A percentile compares a stretch with the other conserved stretches of the same genome.
Evolutionary conservation across 2,113 vertebrate genomes (phyloP).

Genomic region (Lamprotornis superbus): DNA sequence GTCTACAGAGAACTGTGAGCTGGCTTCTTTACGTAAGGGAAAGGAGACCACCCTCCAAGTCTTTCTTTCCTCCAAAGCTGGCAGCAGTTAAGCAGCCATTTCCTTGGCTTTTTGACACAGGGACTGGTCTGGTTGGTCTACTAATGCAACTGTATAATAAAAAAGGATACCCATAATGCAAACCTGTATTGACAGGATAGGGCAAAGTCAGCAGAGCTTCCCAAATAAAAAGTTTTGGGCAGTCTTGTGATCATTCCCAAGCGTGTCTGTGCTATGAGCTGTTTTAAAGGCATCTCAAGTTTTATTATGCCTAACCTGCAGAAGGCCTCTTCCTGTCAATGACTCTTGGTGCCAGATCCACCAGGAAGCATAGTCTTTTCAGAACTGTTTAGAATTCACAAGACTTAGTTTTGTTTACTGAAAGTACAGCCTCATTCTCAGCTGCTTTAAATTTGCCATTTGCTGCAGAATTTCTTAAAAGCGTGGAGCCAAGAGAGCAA

Average conservation of each 20-base stretch:
- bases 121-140: neutral
- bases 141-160: neutral
- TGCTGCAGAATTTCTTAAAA: slow-evolving; percentile 16
- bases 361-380: slow-evolving; percentile 33
- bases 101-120: neutral
- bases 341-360: neutral
- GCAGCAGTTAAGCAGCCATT: slow-evolving; percentile 2
- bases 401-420: slow-evolving; percentile 8
- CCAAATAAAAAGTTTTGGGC: neutral
- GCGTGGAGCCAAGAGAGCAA: neutral
- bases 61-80: slow-evolving; percentile 8
- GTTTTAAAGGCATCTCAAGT: neutral
- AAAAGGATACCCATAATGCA: neutral
- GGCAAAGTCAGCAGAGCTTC: neutral
- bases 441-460: slow-evolving; percentile 43
- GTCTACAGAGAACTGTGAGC: neutral
- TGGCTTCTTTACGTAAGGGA: neutral
- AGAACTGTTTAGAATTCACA: slow-evolving; percentile 40
- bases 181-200: neutral
- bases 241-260: neutral
- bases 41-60: neutral
- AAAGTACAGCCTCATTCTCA: slow-evolving; percentile 2
- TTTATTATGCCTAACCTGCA: slow-evolving; percentile 6
- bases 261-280: neutral
- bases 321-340: slow-evolving; percentile 41